phyloP scores from a whole-genome alignment of 2,888 invertebrate species.

The Folsomia manolachei region DNA sequence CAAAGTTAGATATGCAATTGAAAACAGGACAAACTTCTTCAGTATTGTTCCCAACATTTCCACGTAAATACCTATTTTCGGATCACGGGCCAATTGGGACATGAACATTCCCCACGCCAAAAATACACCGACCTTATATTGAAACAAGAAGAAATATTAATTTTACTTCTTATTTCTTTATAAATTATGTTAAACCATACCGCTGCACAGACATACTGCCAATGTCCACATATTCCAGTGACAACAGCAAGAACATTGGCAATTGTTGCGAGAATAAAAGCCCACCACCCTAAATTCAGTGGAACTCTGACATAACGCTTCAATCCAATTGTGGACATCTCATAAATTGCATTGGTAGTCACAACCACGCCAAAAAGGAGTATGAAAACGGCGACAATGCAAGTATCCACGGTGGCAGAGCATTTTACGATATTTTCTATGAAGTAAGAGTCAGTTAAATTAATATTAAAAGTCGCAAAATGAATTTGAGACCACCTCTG shows the following conservation, averaged over 20 bases:
- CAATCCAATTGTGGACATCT: conserved; percentile 63
- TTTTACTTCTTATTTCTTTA: too few relatives aligned
- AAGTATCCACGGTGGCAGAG: neutral
- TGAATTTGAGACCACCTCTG: too few relatives aligned
- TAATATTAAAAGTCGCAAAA: too few relatives aligned
- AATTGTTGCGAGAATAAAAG: conserved; percentile 13
- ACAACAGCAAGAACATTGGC: conserved; percentile 25
- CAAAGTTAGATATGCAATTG: conserved; percentile 75
- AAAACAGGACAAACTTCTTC: conserved; percentile 56
- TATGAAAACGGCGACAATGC: conserved; percentile 6
- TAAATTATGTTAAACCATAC: conserved; percentile 20
- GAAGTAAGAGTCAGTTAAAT: too few relatives aligned
- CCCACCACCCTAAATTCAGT: conserved; percentile 28
- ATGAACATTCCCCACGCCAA: conserved; percentile 81
- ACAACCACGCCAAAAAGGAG: conserved; percentile 17
- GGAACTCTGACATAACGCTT: conserved; percentile 17
- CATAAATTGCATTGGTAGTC: conserved; percentile 21
- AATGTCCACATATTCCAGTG: neutral
- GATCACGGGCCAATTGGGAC: conserved; percentile 81
- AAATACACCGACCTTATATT: conserved; percentile 62
- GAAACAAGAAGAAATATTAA: neutral
- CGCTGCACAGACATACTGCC: conserved; percentile 32
- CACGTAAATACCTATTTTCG: conserved; percentile 78
- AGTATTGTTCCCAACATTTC: conserved; percentile 80
- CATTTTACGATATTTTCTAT: too few relatives aligned